Base-by-base conservation (phyloP, 2,113 vertebrate species). In the Chelonoidis abingdonii region DNA sequence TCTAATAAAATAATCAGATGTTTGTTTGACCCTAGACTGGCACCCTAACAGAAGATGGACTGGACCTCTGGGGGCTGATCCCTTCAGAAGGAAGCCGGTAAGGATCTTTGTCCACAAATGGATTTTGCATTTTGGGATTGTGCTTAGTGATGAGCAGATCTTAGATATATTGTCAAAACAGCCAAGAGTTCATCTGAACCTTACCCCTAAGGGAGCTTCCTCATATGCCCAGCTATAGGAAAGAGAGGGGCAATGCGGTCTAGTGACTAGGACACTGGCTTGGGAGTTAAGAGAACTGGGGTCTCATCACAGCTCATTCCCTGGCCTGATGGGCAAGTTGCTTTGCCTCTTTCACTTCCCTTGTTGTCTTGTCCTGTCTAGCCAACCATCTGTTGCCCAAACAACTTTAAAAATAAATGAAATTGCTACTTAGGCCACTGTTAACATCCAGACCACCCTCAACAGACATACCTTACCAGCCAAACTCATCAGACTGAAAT, bases 21-120 rank as follows among this genome's bases (percentile, higher is more conserved):
- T 89, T 78, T 86, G 10, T 87, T 83, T 94, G 16, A 38, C 72
- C 91, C 82, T 78, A 98, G 98, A 98, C 97, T 3, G 98, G 98
- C 35, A 98, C 96, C 0, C 93, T 98, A 72, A 98, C 98, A 17
- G 98, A 98, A 94, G 98, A 98, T 7, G 97, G 98, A 10, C 93
- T 98, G 97, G 98, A 98, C 87, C 96, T 98, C 92, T 98, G 98
- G 97, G 98, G 97, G 0, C 4, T 95, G 12, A 92, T 97, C 29
- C 96, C 98, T 59, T 93, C 95, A 5, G 92, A 97, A 85, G 91
- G 80, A 38, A 94, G 72, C n/a, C 8, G 97, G 98, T 98, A 97
- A 90, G 97, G 49, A 50, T 27, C 13, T 69, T 25, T n/a, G 19
- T 44, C 5, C 8, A 56, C 76, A 38, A 78, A 2, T 25, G 75